These are phyloP conservation scores for Acronicta alni DNA, from an alignment of 2,888 invertebrate species.

Conservation along the genomic window DNA sequence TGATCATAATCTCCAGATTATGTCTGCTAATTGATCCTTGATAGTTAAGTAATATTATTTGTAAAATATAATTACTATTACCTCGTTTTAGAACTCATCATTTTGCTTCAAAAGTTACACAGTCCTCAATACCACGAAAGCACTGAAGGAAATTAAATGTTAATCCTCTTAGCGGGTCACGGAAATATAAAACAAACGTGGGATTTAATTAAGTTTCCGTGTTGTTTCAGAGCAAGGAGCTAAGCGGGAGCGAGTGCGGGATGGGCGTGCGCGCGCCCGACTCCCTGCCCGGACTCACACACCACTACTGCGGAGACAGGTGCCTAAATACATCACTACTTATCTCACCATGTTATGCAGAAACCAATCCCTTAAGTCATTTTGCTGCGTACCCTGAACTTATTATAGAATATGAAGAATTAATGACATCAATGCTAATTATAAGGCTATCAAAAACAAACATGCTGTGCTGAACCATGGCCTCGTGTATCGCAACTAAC, in stretches of 20 bases:
- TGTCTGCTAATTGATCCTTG: too few species aligned
- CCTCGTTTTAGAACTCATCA: too few species aligned
- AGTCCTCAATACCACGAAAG: neutral
- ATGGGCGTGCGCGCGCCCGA: slow-evolving; percentile 89
- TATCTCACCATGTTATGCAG: neutral
- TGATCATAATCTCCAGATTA: too few species aligned
- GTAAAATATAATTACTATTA: too few species aligned
- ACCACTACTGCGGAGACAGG: slow-evolving; percentile 87
- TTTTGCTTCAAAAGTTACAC: neutral
- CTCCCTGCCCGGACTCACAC: slow-evolving; percentile 91
- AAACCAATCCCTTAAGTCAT: too few species aligned
- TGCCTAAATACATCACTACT: slow-evolving; percentile 35
- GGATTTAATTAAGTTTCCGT: neutral
- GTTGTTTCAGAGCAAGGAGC: slow-evolving; percentile 82
- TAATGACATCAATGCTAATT: too few species aligned
- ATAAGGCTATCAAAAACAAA: too few species aligned
- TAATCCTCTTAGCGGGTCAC: neutral
- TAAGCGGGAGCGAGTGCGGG: slow-evolving; percentile 73
- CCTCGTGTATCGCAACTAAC: too few species aligned
- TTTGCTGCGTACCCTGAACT: too few species aligned
- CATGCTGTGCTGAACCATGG: too few species aligned
- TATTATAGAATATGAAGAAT: too few species aligned
- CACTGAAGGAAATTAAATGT: neutral
- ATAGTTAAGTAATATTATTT: too few species aligned
- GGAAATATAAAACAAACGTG: slow-evolving; percentile 1